phyloP scores from a whole-genome alignment of 2,888 invertebrate genomes.

The Acanthosepion lycidas region DNA sequence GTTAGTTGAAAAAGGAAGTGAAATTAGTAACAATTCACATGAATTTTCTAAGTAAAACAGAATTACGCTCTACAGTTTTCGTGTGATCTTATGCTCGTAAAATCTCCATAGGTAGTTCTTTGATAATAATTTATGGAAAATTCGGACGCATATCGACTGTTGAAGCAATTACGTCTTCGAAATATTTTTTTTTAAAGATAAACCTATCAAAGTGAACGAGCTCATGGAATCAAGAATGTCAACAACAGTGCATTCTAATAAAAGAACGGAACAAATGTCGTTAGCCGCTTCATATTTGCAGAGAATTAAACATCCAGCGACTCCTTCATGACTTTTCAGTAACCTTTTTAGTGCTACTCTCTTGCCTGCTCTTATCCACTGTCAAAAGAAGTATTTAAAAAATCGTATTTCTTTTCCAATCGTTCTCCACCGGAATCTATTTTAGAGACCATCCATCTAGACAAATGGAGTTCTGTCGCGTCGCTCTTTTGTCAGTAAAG shows the following conservation, averaged over 20 bases:
- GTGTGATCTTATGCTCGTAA: no score
- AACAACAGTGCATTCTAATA: neutral
- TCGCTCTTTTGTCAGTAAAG: neutral
- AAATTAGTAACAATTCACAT: no score
- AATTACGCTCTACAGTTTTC: no score
- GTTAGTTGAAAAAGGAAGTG: no score
- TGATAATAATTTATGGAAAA: no score
- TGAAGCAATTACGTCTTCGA: no score
- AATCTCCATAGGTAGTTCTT: no score
- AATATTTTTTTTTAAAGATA: no score
- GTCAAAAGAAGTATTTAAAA: neutral
- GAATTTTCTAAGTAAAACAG: no score
- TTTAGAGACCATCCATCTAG: neutral
- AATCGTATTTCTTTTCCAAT: neutral
- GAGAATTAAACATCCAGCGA: neutral
- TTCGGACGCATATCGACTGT: no score
- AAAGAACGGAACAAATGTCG: neutral
- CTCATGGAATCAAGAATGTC: neutral
- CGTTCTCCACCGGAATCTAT: neutral
- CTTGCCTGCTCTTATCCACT: neutral
- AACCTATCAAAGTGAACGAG: neutral
- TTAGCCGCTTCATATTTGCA: neutral
- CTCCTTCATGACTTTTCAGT: neutral
- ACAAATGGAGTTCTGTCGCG: slow-evolving; percentile 33
- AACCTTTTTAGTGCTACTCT: neutral